Evolutionary conservation across 2,797 vertebrate genomes (phyloP), one percentile per base, ranked within the genome.

Genomic region (Borostomias antarcticus): DNA sequence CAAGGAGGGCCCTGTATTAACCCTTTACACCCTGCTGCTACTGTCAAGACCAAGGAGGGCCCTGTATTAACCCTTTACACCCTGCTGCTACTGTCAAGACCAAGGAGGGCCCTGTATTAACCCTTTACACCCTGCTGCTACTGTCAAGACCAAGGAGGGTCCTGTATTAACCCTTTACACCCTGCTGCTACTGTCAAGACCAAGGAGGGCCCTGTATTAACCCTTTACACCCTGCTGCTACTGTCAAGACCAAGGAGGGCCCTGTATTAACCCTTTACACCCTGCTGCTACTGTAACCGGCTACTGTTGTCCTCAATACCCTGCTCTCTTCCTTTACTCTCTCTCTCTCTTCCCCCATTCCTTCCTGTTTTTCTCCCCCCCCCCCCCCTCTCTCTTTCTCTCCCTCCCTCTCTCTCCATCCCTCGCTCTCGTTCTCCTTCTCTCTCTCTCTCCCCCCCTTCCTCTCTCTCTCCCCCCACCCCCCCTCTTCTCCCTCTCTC

Each of bases 51-150:
- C 78, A 76, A 84, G 73, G 58, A 69, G 59, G 68, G 65, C 70
- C 70, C 59, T 71, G 59, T 72, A 82, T 88, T 82, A 78, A 82
- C 76, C 85, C 82, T 88, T 91, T 85, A 82, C n/a, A n/a, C n/a
- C n/a, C n/a, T n/a, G n/a, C n/a, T n/a, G n/a, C n/a, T n/a, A n/a
- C n/a, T n/a, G n/a, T n/a, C n/a, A 75, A 77, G 74, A 83, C 72
- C 78, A 76, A 84, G 73, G 58, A 69, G 59, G 68, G 65, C 70
- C 70, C 59, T 71, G 59, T 72, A 82, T 88, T 82, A 78, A 82
- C 76, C 85, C 82, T 88, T 91, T 85, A 82, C n/a, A n/a, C n/a
- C n/a, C n/a, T n/a, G n/a, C n/a, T n/a, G n/a, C n/a, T n/a, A n/a
- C n/a, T n/a, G n/a, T n/a, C n/a, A 75, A 77, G 74, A 83, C 72